Evolutionary conservation across 1,140 invertebrate species (phyloP).

Genomic region (Lepidurus apus): DNA sequence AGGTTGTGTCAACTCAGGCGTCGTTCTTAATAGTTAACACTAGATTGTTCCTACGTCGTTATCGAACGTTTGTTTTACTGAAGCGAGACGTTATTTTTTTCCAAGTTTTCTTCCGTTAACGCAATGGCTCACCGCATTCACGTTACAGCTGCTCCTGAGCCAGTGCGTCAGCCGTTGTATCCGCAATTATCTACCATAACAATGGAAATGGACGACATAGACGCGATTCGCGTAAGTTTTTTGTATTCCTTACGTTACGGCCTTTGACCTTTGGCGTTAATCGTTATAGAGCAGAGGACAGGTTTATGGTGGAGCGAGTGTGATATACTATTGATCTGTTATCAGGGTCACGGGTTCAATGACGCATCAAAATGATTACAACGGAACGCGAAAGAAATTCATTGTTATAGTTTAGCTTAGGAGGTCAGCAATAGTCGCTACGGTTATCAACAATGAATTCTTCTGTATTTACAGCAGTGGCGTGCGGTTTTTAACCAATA

Average conservation of each 20-base stretch:
- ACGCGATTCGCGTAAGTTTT: not conserved
- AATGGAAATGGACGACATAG: conserved; percentile 7
- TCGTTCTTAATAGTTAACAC: too few species aligned
- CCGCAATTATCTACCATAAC: not conserved
- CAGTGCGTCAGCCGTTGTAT: conserved; percentile 4
- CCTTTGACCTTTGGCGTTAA: not conserved
- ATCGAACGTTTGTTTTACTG: not conserved
- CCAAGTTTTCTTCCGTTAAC: not conserved
- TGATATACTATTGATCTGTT: not conserved
- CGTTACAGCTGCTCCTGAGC: not conserved
- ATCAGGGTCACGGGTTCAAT: not conserved
- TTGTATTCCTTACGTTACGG: not conserved
- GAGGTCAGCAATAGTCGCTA: too few species aligned
- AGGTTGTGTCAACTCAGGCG: too few species aligned
- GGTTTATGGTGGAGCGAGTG: too few species aligned
- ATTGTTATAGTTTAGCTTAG: not conserved
- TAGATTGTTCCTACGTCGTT: not conserved
- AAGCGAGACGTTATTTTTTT: not conserved
- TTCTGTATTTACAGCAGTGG: conserved; percentile 43
- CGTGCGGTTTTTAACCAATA: conserved; percentile 54
- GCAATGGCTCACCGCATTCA: conserved; percentile 7
- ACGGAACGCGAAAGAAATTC: not conserved
- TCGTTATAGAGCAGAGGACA: not conserved
- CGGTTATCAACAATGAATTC: too few species aligned
- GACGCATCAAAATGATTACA: not conserved